phyloP scores from a whole-genome alignment of 2,113 vertebrate genomes.

The Oryzias melastigma region DNA sequence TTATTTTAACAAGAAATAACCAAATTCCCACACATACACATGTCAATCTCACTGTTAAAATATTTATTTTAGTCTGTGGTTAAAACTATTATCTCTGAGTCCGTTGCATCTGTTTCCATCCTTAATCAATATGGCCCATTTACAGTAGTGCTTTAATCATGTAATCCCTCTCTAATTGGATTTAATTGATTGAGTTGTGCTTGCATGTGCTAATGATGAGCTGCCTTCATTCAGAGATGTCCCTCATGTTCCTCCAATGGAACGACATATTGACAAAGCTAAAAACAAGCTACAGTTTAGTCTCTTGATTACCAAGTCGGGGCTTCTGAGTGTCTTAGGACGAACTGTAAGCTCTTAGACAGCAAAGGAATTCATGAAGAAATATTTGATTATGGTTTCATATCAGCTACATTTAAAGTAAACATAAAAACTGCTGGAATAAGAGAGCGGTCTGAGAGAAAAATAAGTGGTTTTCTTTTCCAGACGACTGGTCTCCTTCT shows the following conservation, averaged over 20 bases:
- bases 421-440: slow-evolving; percentile 8
- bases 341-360: background rate
- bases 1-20: background rate
- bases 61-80: slow-evolving; percentile 18
- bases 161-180: slow-evolving; percentile 10
- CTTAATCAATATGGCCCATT: slow-evolving; percentile 36
- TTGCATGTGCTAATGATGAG: background rate
- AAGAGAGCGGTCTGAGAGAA: slow-evolving; percentile 10
- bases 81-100: background rate
- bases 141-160: slow-evolving; percentile 27
- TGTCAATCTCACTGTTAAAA: slow-evolving; percentile 3
- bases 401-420: slow-evolving; percentile 21
- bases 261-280: slow-evolving; percentile 14
- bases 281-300: slow-evolving; percentile 6
- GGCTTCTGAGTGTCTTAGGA: too few species aligned
- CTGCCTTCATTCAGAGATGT: background rate
- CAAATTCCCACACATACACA: background rate
- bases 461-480: slow-evolving; percentile 1
- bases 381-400: background rate
- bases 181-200: slow-evolving; percentile 18
- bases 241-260: background rate
- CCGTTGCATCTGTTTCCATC: background rate
- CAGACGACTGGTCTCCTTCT: slow-evolving; percentile 49
- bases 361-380: background rate
- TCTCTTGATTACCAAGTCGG: too few species aligned